Base-by-base conservation (phyloP, 2,113 vertebrate genomes). In the Mystacornis crossleyi region DNA sequence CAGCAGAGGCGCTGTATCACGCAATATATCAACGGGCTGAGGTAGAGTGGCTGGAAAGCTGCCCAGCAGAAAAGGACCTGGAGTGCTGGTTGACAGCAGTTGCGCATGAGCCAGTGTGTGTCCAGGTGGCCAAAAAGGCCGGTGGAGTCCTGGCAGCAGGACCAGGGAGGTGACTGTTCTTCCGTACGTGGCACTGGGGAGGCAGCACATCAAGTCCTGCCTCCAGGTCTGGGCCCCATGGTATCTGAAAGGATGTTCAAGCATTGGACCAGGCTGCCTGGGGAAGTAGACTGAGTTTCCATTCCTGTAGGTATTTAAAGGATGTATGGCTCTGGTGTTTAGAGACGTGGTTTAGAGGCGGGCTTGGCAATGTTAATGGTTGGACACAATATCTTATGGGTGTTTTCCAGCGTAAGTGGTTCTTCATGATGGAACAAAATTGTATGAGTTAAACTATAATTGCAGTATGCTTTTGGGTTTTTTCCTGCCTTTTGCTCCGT, bases 1-100 rank as follows among this genome's bases (percentile, higher is more conserved):
- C 0, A 0, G 7, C 3, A 14, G 12, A 51, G 60, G 25, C 2
- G 7, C 18, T 54, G 1, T 31, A 31, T 31, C 29, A 54, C 29
- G 29, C 51, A 19, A 4, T 31, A 19, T 54, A 31, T 19, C 53
- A 31, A 8, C n/a, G 25, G n/a, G 14, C 16, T 64, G 19, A 8
- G 19, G 7, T 9, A n/a, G 31, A 34, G 19, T 18, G 25, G 9
- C 50, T 90, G 45, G 26, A 42, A 51, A 47, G 38, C 29, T 64
- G n/a, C 15, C 9, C 1, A 5, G 14, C 3, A 1, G n/a, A 23
- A 48, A 40, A 43, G 9, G 20, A 26, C 6, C 12, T n/a, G n/a
- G n/a, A n/a, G n/a, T n/a, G n/a, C n/a, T n/a, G n/a, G n/a, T n/a
- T n/a, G n/a, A n/a, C n/a, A n/a, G n/a, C n/a, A n/a, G n/a, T n/a